phyloP scores from a whole-genome alignment of 1,140 invertebrate species.

The Caerostris extrusa region DNA sequence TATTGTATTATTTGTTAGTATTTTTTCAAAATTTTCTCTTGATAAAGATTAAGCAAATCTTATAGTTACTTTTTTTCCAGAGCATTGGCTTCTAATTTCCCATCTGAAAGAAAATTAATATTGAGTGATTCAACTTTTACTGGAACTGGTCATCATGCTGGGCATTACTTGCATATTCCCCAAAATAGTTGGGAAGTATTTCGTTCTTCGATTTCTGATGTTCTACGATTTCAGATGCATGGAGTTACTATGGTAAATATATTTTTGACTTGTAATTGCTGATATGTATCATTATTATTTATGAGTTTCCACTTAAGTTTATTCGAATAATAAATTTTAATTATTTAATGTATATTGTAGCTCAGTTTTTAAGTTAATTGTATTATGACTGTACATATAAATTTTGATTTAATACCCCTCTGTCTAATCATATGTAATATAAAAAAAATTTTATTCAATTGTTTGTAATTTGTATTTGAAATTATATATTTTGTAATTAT shows the following conservation, averaged over 20 bases:
- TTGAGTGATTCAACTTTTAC: slow-evolving; percentile 84
- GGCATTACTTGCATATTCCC: slow-evolving; percentile 85
- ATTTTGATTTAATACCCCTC: too few species aligned
- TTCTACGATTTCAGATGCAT: slow-evolving; percentile 41
- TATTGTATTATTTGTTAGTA: background rate
- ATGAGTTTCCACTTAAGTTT: too few species aligned
- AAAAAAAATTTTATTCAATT: too few species aligned
- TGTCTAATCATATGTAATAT: too few species aligned
- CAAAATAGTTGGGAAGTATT: slow-evolving; percentile 82
- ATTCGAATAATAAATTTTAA: too few species aligned
- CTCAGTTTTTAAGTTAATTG: background rate
- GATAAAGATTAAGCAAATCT: too few species aligned
- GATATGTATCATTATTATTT: too few species aligned
- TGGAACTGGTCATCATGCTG: slow-evolving; percentile 83
- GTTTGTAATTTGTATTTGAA: too few species aligned
- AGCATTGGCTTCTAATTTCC: slow-evolving; percentile 86
- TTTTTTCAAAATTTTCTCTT: background rate
- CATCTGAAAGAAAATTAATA: slow-evolving; percentile 82
- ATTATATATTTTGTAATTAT: too few species aligned
- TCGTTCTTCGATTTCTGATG: slow-evolving; percentile 81
- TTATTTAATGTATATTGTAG: background rate
- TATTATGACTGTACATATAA: background rate
- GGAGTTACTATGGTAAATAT: slow-evolving; percentile 60
- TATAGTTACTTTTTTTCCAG: slow-evolving; percentile 82
- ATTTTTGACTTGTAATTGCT: background rate